Percentiles rank a stretch among this genome's conserved stretches.
These are phyloP conservation scores for Podarcis raffonei DNA, from an alignment of 2,113 vertebrate species.

Conservation along the genomic window DNA sequence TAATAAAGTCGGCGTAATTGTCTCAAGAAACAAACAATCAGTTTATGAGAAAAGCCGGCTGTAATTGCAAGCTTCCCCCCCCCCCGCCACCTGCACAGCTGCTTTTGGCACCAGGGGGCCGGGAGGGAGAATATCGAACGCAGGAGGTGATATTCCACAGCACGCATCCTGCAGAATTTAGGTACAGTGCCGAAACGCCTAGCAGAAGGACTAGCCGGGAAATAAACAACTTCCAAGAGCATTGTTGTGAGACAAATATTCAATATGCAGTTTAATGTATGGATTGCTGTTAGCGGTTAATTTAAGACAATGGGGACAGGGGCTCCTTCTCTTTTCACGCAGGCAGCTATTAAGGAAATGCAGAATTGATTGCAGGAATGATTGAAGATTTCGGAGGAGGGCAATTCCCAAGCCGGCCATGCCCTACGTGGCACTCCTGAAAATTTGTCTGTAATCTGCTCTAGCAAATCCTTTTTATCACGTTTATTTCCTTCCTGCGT, in stretches of 20 bases:
- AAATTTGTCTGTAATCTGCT: slow-evolving; percentile 70
- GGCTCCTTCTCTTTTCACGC: neutral
- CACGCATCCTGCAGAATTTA: slow-evolving; percentile 34
- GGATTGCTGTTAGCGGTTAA: slow-evolving; percentile 60
- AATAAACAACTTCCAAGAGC: slow-evolving; percentile 64
- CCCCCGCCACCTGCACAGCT: slow-evolving; percentile 19
- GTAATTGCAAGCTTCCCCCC: slow-evolving; percentile 38
- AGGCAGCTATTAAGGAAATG: slow-evolving; percentile 61
- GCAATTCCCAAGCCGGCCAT: slow-evolving; percentile 62
- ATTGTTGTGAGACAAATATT: slow-evolving; percentile 72
- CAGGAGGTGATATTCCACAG: slow-evolving; percentile 17
- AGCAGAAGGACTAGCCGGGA: slow-evolving; percentile 47
- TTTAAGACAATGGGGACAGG: slow-evolving; percentile 53
- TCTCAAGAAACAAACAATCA: slow-evolving; percentile 76
- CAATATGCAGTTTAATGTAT: slow-evolving; percentile 66
- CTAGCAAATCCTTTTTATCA: slow-evolving; percentile 70
- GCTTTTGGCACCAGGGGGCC: neutral
- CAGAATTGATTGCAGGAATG: slow-evolving; percentile 69
- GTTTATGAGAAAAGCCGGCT: slow-evolving; percentile 59
- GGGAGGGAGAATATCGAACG: neutral
- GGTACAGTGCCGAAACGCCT: slow-evolving; percentile 55
- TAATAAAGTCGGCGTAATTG: slow-evolving; percentile 66
- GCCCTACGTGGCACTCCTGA: slow-evolving; percentile 48
- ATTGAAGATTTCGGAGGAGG: slow-evolving; percentile 68
- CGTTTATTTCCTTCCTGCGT: slow-evolving; percentile 68